Evolutionary conservation across 2,113 vertebrate genomes (phyloP), one percentile per base, ranked within the genome.

Genomic region (Pelodiscus sinensis): DNA sequence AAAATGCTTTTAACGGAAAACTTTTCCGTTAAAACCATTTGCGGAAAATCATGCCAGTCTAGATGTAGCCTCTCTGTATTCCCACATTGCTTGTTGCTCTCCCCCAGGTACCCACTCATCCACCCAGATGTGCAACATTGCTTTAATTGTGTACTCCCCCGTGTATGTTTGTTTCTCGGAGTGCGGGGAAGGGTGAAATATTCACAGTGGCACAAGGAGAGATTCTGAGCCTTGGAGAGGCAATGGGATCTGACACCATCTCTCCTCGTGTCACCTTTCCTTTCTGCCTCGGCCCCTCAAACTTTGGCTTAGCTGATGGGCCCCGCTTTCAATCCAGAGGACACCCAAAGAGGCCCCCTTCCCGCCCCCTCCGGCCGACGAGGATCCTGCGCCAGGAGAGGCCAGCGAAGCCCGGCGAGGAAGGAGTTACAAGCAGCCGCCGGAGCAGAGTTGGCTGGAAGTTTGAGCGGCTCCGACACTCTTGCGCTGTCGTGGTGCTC

Each of bases 391-490:
- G 79, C 52, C 0, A 1, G 87, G 58, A 88, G 51, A 2, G 0
- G 55, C 50, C 52, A 9, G 12, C n/a, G 38, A 21, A 24, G 38
- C 35, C 50, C 9, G 73, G 90, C 0, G 0, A 96, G 87, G 95
- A 96, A 96, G 50, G 96, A 83, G 97, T 97, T 97, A 97, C 96
- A 87, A 77, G 92, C 90, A 35, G 93, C 90, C 94, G 91, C 81
- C 44, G 6, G 93, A 84, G 82, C 13, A 0, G 96, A 95, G 94
- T 95, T 96, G 38, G 96, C 94, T 4, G 92, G 87, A 96, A 97
- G 96, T 96, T 95, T 80, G 96, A 94, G 93, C 88, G 4, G 93
- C 91, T 96, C 85, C 5, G 95, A 92, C 79, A 93, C 94, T 55
- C 88, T 50, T 0, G 31, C 2, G 92, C 89, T 71, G 95, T 90